Conservation (phyloP, 2,113 vertebrate genomes). For the Menura novaehollandiae region DNA sequence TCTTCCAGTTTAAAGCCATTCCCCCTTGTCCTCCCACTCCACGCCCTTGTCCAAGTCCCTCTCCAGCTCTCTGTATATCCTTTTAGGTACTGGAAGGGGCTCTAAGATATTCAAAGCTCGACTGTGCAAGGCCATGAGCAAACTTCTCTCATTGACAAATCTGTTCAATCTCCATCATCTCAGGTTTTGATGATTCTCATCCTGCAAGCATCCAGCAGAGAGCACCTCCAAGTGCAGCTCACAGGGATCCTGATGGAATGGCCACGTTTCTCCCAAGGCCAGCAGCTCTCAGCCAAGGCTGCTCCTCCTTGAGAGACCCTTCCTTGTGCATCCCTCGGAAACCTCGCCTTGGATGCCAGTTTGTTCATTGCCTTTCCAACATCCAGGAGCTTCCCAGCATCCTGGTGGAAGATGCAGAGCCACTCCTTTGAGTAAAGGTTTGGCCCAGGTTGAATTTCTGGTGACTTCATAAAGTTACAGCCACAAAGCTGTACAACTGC, state of each 20-base stretch:
- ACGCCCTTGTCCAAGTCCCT: background rate
- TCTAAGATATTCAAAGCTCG: background rate
- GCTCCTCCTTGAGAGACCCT: background rate
- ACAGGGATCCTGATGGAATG: rapidly evolving
- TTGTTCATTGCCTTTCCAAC: background rate
- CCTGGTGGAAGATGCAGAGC: background rate
- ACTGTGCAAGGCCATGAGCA: background rate
- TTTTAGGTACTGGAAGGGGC: background rate
- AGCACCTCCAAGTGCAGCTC: background rate
- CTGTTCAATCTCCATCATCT: background rate
- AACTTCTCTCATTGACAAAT: background rate
- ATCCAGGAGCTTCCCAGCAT: background rate
- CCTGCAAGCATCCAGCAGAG: background rate
- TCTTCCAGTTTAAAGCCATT: background rate
- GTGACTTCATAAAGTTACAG: background rate
- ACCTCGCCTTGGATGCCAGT: background rate
- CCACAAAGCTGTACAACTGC: background rate
- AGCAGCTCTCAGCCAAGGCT: background rate
- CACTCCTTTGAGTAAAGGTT: background rate
- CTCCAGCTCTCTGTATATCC: background rate
- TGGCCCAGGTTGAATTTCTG: background rate
- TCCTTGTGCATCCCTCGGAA: background rate
- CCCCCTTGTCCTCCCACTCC: background rate
- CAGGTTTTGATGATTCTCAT: background rate
- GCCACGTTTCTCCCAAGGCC: background rate